Base-by-base conservation (phyloP, 2,888 invertebrate genomes). In the Erannis defoliaria region DNA sequence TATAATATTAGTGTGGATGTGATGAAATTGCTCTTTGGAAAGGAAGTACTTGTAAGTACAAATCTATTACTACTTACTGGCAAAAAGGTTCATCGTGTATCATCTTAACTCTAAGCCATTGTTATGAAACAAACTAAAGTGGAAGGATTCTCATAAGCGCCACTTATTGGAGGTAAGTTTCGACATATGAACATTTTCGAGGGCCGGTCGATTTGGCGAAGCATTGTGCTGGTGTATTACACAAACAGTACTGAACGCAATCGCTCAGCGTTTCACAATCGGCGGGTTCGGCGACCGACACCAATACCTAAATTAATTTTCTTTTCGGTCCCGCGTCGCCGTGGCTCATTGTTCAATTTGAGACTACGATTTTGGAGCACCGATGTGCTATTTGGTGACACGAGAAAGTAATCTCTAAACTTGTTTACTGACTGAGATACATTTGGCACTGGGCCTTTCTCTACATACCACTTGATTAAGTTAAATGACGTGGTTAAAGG, bases 231-330 rank as follows among this genome's bases (percentile, higher is more conserved):
- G 85, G 86, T 86, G 86, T 86, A 84, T 90, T 90, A 89, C 91
- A 91, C 91, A 90, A 90, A 90, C 90, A 79, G 83, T 82, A 83
- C 82, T 76, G 85, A 86, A 85, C 86, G 89, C 89, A 89, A 90
- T 89, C 89, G 84, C 85, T 87, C 84, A 82, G 74, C 80, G 85
- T 92, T 91, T 91, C 92, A 90, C 90, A 92, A 93, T 87, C 80
- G 81, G 43, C 77, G 86, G 85, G 92, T 86, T 90, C 91, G 81
- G 77, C 82, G 90, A 86, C 91, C 92, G 91, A 85, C 92, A 92
- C 91, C 88, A 86, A 92, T 93, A 90, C 92, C 90, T 93, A 92
- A 88, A 92, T 92, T 91, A 91, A 90, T 92, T 91, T 90, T 90
- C 89, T 90, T 90, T 91, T 91, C 79, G 86, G 81, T 83, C 82